Conservation (phyloP, 2,113 vertebrate genomes). For the Psilopogon haemacephalus region DNA sequence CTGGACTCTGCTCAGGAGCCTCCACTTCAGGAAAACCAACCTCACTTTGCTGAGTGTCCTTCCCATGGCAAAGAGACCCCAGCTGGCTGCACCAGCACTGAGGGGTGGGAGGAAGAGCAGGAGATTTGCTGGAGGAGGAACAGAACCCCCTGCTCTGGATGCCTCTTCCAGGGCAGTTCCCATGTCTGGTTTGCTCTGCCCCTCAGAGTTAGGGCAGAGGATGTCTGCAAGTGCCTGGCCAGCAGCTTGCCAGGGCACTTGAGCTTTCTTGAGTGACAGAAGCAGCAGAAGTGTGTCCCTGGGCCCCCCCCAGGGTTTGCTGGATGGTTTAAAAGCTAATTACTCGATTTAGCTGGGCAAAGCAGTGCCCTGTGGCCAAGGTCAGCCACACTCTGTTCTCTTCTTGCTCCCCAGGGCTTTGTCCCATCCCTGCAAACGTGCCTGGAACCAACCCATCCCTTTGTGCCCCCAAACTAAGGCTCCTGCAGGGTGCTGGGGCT, state of each 20-base stretch:
- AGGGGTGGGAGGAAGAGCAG: neutral
- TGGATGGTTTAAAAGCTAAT: neutral
- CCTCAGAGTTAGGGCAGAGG: fast-evolving
- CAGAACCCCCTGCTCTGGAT: neutral
- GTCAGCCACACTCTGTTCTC: neutral
- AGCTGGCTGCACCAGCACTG: neutral
- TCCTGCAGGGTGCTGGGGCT: neutral
- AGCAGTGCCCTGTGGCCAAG: neutral
- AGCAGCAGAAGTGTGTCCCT: neutral
- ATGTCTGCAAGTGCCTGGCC: neutral
- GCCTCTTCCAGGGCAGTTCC: neutral
- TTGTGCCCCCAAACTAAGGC: neutral
- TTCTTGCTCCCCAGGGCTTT: neutral
- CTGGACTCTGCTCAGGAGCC: neutral
- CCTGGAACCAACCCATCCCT: neutral
- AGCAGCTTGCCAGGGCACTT: fast-evolving
- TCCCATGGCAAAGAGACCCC: neutral
- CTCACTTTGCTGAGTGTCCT: neutral
- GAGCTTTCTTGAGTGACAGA: neutral
- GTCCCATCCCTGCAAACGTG: neutral
- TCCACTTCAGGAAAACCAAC: fast-evolving
- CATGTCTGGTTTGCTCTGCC: neutral
- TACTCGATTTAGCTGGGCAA: neutral
- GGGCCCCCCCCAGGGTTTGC: neutral
- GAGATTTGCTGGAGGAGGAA: neutral